phyloP scores from a whole-genome alignment of 1,140 invertebrate species.

The Saccostrea cuccullata region DNA sequence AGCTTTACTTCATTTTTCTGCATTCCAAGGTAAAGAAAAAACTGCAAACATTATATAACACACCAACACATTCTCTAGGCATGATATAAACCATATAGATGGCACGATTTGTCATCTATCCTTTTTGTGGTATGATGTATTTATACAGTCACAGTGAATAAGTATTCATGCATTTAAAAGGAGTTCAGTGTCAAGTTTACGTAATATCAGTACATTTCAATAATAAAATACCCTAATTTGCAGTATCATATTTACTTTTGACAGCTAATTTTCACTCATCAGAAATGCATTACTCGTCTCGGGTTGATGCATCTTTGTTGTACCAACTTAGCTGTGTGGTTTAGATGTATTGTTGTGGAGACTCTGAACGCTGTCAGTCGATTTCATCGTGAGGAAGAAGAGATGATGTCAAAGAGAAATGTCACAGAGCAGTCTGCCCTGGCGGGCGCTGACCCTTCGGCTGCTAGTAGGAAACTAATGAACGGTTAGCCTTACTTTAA shows the following conservation, averaged over 20 bases:
- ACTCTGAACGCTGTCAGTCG: constrained; percentile 61
- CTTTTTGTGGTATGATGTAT: too few relatives aligned
- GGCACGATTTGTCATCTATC: too few relatives aligned
- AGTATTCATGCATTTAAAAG: too few relatives aligned
- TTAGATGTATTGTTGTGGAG: constrained; percentile 66
- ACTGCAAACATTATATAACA: too few relatives aligned
- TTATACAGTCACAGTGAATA: too few relatives aligned
- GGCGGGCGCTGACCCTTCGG: not conserved
- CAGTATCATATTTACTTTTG: not conserved
- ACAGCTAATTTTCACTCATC: constrained; percentile 1
- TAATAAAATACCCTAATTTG: too few relatives aligned
- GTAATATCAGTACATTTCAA: too few relatives aligned
- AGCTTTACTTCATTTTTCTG: constrained; percentile 99
- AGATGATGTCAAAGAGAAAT: not conserved
- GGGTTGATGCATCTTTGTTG: constrained; percentile 98
- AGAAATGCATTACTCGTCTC: constrained; percentile 91
- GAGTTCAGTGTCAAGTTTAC: too few relatives aligned
- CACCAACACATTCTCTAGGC: too few relatives aligned
- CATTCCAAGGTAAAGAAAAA: constrained; percentile 89
- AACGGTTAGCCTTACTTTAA: not conserved
- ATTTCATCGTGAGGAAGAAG: constrained; percentile 16
- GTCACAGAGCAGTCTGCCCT: not conserved
- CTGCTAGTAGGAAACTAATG: not conserved
- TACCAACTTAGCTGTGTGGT: constrained; percentile 95
- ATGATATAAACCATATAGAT: too few relatives aligned